A percentile compares a stretch with the other conserved stretches of the same genome.
These are phyloP conservation scores for Ceyx cyanopectus DNA, from an alignment of 2,113 vertebrate species.

Conservation along the genomic window DNA sequence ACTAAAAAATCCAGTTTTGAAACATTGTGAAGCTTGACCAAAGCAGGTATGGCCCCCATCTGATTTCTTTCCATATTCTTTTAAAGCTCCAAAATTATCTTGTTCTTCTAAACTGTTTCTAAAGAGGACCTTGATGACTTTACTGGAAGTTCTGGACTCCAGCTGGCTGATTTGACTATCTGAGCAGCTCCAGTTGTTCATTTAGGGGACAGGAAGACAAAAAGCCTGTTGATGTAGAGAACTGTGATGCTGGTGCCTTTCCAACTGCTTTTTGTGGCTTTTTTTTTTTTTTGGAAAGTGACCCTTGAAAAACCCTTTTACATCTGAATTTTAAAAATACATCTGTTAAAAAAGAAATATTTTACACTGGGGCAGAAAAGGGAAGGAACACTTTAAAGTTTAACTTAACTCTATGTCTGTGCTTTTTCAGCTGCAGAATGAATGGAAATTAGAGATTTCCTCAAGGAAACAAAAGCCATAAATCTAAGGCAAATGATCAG, in stretches of 20 bases:
- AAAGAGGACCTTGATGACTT: conserved; percentile 36
- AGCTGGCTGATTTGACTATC: conserved; percentile 33
- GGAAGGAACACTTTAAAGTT: conserved; percentile 6
- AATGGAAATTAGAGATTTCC: conserved; percentile 65
- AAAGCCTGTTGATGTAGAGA: conserved; percentile 54
- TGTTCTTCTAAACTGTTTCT: conserved; percentile 35
- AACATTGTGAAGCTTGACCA: background rate
- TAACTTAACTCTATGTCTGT: conserved; percentile 19
- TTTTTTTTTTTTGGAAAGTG: conserved; percentile 38
- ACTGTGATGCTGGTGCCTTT: conserved; percentile 41
- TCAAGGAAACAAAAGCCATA: conserved; percentile 67
- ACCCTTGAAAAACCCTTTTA: conserved; percentile 34
- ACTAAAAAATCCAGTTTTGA: background rate
- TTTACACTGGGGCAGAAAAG: conserved; percentile 28
- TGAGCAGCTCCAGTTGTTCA: conserved; percentile 55
- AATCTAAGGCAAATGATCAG: conserved; percentile 39
- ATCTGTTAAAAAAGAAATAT: conserved; percentile 21
- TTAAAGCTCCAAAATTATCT: conserved; percentile 14
- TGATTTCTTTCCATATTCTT: background rate
- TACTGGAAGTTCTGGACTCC: conserved; percentile 30
- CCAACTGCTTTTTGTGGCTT: conserved; percentile 33
- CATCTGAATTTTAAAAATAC: conserved; percentile 62
- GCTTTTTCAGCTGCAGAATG: conserved; percentile 67
- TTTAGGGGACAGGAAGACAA: conserved; percentile 53
- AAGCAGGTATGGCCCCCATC: background rate